A percentile compares a stretch with the other conserved stretches of the same genome.
phyloP scores from a whole-genome alignment of 2,888 invertebrate genomes.

The Agriotes lineatus region DNA sequence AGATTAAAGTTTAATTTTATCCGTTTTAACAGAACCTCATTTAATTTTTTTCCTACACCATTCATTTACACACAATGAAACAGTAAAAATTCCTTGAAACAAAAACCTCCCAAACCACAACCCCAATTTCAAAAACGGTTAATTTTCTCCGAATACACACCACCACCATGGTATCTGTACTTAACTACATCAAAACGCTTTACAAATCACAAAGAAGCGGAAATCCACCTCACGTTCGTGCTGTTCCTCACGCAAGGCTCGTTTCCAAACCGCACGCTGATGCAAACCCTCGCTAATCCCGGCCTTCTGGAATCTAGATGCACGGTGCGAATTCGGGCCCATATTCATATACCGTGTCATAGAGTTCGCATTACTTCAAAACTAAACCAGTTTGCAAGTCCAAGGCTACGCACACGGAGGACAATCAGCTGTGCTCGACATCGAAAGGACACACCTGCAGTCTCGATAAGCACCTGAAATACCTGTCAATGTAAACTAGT shows the following conservation, averaged over 20 bases:
- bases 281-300: not conserved
- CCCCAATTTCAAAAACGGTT: too few species aligned
- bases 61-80: too few species aligned
- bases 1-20: too few species aligned
- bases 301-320: not conserved
- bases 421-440: conserved; percentile 37
- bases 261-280: too few species aligned
- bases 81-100: too few species aligned
- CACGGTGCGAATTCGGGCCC: not conserved
- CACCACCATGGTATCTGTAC: not conserved
- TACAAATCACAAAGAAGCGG: not conserved
- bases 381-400: conserved; percentile 37
- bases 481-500: conserved; percentile 37
- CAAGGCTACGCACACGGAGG: conserved; percentile 32
- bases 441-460: conserved; percentile 35
- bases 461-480: conserved; percentile 31
- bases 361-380: not conserved
- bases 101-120: too few species aligned
- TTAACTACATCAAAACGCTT: not conserved
- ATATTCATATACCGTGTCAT: not conserved
- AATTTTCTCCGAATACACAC: too few species aligned
- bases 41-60: too few species aligned
- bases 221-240: not conserved
- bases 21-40: too few species aligned
- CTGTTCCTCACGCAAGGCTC: not conserved